Evolutionary conservation across 2,113 vertebrate species (phyloP).

Genomic region (Grammomys dolichurus): DNA sequence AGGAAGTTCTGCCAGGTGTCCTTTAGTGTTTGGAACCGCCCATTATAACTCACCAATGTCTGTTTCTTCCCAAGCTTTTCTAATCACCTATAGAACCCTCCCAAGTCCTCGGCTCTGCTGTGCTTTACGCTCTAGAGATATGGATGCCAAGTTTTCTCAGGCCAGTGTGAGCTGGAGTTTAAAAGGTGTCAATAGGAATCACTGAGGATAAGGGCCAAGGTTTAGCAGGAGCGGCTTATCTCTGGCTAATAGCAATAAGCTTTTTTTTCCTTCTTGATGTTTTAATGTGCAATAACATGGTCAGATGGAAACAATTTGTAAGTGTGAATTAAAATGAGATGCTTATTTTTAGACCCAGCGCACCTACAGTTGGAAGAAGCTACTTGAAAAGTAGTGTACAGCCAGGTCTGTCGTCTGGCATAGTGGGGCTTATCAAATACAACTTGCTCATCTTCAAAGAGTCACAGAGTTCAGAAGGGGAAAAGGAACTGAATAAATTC

Average conservation of each 20-base stretch:
- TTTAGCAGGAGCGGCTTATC: conserved; percentile 37
- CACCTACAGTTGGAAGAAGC: background rate
- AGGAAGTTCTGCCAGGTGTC: conserved; percentile 29
- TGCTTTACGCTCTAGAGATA: conserved; percentile 41
- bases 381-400: background rate
- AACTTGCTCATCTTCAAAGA: background rate
- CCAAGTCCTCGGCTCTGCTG: conserved; percentile 30
- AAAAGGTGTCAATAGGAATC: conserved; percentile 51
- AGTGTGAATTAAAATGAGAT: conserved; percentile 52
- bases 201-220: background rate
- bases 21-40: conserved; percentile 47
- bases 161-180: conserved; percentile 52
- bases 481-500: background rate
- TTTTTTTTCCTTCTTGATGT: conserved; percentile 29
- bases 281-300: conserved; percentile 50
- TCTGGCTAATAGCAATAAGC: conserved; percentile 15
- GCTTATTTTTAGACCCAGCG: background rate
- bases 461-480: background rate
- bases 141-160: conserved; percentile 24
- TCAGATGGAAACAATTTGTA: conserved; percentile 29
- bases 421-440: background rate
- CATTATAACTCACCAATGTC: conserved; percentile 43
- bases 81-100: background rate
- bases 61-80: conserved; percentile 62
- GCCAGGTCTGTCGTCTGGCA: background rate